Evolutionary conservation across 2,113 vertebrate species (phyloP), one percentile per base, ranked within the genome.

Genomic region (Nicator chloris): DNA sequence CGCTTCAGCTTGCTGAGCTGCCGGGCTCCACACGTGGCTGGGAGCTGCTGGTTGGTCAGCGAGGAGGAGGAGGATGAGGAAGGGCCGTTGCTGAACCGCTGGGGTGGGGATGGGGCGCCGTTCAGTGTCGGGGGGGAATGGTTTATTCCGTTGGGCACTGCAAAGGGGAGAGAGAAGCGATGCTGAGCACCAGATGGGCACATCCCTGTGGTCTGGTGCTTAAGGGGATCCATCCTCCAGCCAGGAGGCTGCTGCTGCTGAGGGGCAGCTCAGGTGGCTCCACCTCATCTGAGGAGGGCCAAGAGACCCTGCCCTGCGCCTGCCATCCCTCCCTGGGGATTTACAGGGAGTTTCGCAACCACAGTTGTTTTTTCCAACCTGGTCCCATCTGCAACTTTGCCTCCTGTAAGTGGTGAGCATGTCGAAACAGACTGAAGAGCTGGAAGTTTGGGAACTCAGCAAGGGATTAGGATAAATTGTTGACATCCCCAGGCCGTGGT

Each of bases 1-100:
- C 99, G 99, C 76, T 99, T 99, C 88, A 99, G 98, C 96, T 99
- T 99, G 98, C 99, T 99, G 92, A 99, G 99, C 96, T 99, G 99
- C 76, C 99, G 98, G 39, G 99, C 99, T 6, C 99, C 99, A 20
- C 99, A 99, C 9, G 99, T 99, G 92, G 99, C 99, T 2, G 99
- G 99, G 88, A 99, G 98, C 96, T 99, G 99, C 95, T 99, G 99
- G 97, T 99, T 99, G 16, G 99, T 99, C 96, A 99, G 98, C 0
- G 99, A 99, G 19, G 99, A 99, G 24, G 99, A 99, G 11, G 99
- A 99, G 27, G 99, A 99, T 7, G 99, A 99, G 22, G 99, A 99
- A 33, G 99, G 99, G 14, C 99, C 99, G 2, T 99, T 99, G 98
- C 99, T 99, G 92, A 99, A 99, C 35, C 99, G 98, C 97, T 99